Conservation (phyloP, 2,797 vertebrate species). For the Threskiornis aethiopicus region DNA sequence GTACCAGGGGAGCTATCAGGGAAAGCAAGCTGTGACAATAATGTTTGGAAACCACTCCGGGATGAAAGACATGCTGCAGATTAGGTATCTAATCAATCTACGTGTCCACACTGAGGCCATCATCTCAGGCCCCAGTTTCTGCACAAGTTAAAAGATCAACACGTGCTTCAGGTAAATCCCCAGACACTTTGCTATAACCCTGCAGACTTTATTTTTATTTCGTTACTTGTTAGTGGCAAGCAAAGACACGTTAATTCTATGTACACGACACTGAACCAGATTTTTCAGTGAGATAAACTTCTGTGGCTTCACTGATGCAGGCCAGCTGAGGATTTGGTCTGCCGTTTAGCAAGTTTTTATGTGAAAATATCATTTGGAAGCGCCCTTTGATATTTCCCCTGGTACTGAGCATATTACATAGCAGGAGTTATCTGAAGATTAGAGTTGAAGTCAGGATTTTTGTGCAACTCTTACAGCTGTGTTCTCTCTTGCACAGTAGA, state of each 20-base stretch:
- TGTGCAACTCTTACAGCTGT: conserved; percentile 21
- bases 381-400: conserved; percentile 3
- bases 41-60: not conserved
- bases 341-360: conserved; percentile 2
- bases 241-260: not conserved
- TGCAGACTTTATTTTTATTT: not conserved
- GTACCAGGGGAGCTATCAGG: not conserved
- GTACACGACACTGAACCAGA: not conserved
- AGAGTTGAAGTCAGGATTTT: conserved; percentile 2
- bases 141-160: not conserved
- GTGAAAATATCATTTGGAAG: conserved; percentile 24
- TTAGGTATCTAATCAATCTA: conserved; percentile 49
- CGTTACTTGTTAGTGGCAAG: not conserved
- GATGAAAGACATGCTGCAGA: conserved; percentile 35
- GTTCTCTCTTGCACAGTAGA: not conserved
- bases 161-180: not conserved
- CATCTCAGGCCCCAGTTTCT: not conserved
- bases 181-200: not conserved
- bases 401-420: not conserved
- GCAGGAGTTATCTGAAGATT: conserved; percentile 43
- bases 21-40: not conserved
- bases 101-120: conserved; percentile 10
- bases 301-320: not conserved
- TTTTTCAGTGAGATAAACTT: not conserved
- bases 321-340: conserved; percentile 21